phyloP scores from a whole-genome alignment of 2,888 invertebrate genomes.

The Petrolisthes cinctipes region DNA sequence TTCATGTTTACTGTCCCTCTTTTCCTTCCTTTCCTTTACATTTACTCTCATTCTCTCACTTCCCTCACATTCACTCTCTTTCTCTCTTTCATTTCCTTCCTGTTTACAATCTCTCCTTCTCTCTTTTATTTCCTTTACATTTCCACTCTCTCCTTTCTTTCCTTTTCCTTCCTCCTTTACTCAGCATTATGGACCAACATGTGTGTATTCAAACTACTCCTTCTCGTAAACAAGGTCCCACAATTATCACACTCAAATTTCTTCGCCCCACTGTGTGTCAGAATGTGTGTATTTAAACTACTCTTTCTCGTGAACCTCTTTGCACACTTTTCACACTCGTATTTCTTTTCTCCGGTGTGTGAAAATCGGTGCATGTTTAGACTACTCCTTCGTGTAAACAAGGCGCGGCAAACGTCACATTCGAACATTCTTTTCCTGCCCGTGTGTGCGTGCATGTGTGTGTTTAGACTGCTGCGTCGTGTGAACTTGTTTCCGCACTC shows the following conservation, averaged over 20 bases:
- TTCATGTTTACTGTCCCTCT: too few relatives aligned
- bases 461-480: not conserved
- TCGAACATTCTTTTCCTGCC: not conserved
- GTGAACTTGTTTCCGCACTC: not conserved
- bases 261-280: not conserved
- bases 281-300: not conserved
- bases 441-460: slow-evolving; percentile 4
- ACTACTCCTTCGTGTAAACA: slow-evolving; percentile 1
- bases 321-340: slow-evolving; percentile 1
- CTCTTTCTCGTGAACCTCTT: not conserved
- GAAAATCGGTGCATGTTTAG: not conserved
- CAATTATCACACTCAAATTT: not conserved
- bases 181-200: not conserved
- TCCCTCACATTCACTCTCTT: not conserved
- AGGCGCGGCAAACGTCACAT: not conserved
- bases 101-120: not conserved
- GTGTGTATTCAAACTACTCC: not conserved
- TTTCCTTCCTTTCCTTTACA: not conserved
- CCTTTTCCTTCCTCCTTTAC: not conserved
- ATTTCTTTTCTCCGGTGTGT: not conserved
- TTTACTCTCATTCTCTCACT: not conserved
- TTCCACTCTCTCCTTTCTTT: not conserved
- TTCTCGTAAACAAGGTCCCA: not conserved
- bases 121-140: not conserved
- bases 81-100: not conserved